Conservation (phyloP, 2,888 invertebrate species). For the Drosophila buzzatii region DNA sequence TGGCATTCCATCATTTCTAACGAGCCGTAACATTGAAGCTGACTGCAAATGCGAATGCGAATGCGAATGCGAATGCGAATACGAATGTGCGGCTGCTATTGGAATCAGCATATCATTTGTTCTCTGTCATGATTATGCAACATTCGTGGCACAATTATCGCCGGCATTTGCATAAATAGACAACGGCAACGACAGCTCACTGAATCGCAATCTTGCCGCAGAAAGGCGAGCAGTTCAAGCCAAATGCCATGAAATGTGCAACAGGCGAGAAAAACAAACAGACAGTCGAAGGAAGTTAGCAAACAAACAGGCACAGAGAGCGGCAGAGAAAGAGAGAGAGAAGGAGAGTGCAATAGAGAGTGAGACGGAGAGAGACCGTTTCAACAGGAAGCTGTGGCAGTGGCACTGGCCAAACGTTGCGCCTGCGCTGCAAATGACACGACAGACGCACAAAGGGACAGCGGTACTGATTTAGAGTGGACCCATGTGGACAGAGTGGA, state of each 20-base stretch:
- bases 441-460: conserved; percentile 43
- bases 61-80: conserved; percentile 15
- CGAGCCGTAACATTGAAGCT: conserved; percentile 55
- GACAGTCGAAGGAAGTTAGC: conserved; percentile 31
- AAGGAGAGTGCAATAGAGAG: no score
- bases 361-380: conserved; percentile 14
- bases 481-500: conserved; percentile 27
- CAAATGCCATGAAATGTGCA: conserved; percentile 34
- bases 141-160: conserved; percentile 74
- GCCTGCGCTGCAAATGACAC: conserved; percentile 65
- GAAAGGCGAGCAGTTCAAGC: conserved; percentile 21
- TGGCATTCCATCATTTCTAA: conserved; percentile 26
- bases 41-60: conserved; percentile 16
- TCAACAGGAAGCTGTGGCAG: conserved; percentile 65
- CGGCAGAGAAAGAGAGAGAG: conserved; percentile 20
- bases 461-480: conserved; percentile 46
- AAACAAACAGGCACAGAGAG: conserved; percentile 14
- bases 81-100: conserved; percentile 37
- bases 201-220: conserved; percentile 69
- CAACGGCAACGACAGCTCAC: conserved; percentile 41
- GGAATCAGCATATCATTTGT: conserved; percentile 59
- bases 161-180: conserved; percentile 67
- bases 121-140: conserved; percentile 73
- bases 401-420: conserved; percentile 53
- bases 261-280: conserved; percentile 20